Base-by-base conservation (phyloP, 2,113 vertebrate species). In the Ochotona curzoniae region DNA sequence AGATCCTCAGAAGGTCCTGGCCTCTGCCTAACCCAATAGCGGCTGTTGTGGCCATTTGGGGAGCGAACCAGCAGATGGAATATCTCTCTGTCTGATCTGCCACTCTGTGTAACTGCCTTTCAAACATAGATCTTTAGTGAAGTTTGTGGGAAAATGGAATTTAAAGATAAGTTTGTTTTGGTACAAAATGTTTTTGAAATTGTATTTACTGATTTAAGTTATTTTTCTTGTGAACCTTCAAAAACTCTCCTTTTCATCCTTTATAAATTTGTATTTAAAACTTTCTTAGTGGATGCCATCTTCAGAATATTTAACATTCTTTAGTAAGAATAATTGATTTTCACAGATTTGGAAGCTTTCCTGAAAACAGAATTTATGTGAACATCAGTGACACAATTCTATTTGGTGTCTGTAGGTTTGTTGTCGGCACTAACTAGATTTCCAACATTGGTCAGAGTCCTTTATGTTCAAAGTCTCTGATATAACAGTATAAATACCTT, bases 231-330 rank as follows among this genome's bases (percentile, higher is more conserved):
- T 20, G 23, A 61, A 35, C 32, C 25, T n/a, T 35, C 23, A 28
- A 25, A 81, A 93, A 81, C 80, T 73, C 3, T 54, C 17, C 64
- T 93, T 82, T 91, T 23, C 8, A 73, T 63, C 8, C 10, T 74
- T 91, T 83, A 54, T 85, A 86, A 81, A 26, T 54, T 44, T 60
- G 2, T 71, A 89, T 85, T 93, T 80, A 75, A 87, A 71, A 30
- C 28, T 10, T 74, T 10, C 18, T 69, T 86, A 69, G 8, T 78
- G 17, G 63, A 28, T 85, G 51, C n/a, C 32, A 0, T 83, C n/a
- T 82, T 89, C 83, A 28, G n/a, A 63, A 86, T 11, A 74, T 95
- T 88, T 60, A 63, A 70, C 13, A 54, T 63, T 64, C 20, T 85
- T 6, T 66, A 83, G 51, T 84, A 78, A 80, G 47, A 87, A 26